Percentiles rank a stretch among this genome's conserved stretches.
These are phyloP conservation scores for Bradynema listronoti DNA, from an alignment of 1,140 invertebrate species.

Conservation along the genomic window DNA sequence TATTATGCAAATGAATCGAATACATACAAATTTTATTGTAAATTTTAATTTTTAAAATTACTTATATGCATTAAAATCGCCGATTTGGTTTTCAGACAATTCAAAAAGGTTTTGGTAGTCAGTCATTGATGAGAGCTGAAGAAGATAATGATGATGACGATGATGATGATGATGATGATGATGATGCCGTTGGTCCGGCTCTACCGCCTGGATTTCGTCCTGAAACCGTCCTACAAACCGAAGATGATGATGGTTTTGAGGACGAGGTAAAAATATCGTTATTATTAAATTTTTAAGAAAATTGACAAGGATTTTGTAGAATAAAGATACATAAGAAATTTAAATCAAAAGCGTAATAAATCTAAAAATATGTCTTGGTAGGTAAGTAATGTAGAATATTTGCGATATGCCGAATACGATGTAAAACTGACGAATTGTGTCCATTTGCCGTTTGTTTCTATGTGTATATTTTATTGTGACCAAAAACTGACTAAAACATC, in stretches of 20 bases:
- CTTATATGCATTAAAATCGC: not conserved
- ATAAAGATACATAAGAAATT: not conserved
- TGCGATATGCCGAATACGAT: not conserved
- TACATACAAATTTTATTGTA: slow-evolving; percentile 8
- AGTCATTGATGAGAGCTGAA: too few species aligned
- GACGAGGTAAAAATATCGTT: slow-evolving; percentile 16
- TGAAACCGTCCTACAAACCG: slow-evolving; percentile 24
- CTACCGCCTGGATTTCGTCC: slow-evolving; percentile 35
- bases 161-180: slow-evolving; percentile 23
- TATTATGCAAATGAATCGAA: not conserved
- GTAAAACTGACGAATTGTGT: not conserved
- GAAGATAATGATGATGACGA: slow-evolving; percentile 4
- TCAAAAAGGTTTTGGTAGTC: too few species aligned
- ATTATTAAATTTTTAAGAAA: not conserved
- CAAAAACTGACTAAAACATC: too few species aligned
- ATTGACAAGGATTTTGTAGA: not conserved
- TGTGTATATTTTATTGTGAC: too few species aligned
- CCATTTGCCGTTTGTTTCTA: too few species aligned
- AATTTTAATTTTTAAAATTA: not conserved
- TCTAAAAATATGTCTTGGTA: not conserved
- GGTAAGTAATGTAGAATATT: slow-evolving; percentile 7
- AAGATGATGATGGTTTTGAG: slow-evolving; percentile 33
- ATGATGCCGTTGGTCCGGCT: slow-evolving; percentile 41
- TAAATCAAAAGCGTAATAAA: not conserved
- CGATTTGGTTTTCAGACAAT: not conserved